phyloP scores from a whole-genome alignment of 2,888 invertebrate genomes.

The Bimastos eiseni region DNA sequence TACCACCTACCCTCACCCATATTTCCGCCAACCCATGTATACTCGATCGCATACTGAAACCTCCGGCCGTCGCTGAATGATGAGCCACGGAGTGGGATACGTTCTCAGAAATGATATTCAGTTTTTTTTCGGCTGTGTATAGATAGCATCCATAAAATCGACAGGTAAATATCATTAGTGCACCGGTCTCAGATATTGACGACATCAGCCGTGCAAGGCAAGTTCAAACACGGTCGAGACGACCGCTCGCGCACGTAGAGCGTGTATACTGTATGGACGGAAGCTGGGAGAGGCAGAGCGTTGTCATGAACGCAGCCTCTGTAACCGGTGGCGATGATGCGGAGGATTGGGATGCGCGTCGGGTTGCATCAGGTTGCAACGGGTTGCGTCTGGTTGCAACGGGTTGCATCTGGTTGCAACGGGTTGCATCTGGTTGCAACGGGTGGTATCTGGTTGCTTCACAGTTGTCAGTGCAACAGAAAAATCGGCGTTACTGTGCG shows the following conservation, averaged over 20 bases:
- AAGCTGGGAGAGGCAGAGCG: neutral
- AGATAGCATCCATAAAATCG: neutral
- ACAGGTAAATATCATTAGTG: constrained; percentile 9
- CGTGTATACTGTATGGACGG: neutral
- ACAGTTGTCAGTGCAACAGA: neutral
- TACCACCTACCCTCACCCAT: neutral
- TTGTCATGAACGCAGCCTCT: neutral
- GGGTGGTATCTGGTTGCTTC: neutral
- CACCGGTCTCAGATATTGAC: neutral
- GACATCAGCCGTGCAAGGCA: too few relatives aligned
- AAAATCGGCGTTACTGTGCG: neutral
- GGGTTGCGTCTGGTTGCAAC: too few relatives aligned
- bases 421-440: too few relatives aligned
- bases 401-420: too few relatives aligned
- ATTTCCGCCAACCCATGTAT: neutral
- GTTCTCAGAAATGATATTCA: neutral
- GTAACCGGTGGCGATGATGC: neutral
- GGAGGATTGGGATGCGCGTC: too few relatives aligned
- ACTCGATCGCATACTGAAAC: neutral
- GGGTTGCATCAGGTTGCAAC: too few relatives aligned
- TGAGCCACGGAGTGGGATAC: neutral
- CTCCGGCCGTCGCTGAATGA: neutral
- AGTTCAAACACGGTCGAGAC: neutral
- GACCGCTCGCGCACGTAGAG: neutral
- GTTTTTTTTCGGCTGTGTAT: neutral